Evolutionary conservation across 2,888 invertebrate genomes (phyloP).

Genomic region (Ernsta delagoae): DNA sequence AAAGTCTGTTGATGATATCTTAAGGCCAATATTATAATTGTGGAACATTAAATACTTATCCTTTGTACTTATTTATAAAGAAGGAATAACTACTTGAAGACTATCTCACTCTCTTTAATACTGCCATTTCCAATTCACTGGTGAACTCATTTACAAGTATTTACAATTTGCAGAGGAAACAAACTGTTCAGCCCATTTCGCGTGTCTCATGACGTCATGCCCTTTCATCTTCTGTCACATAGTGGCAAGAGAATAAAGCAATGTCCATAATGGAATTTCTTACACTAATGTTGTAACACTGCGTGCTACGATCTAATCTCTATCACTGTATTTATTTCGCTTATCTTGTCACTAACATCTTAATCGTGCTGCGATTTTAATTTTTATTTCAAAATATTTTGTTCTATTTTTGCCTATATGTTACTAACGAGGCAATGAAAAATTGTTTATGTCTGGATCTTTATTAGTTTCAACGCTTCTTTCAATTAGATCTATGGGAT

Average conservation of each 20-base stretch:
- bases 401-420: not conserved
- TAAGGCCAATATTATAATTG: slow-evolving; percentile 28
- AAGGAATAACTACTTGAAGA: slow-evolving; percentile 2
- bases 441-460: not conserved
- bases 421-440: not conserved
- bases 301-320: not conserved
- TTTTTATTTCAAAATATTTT: not conserved
- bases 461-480: slow-evolving; percentile 9
- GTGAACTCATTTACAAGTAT: slow-evolving; percentile 18
- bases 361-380: slow-evolving; percentile 4
- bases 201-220: slow-evolving; percentile 7
- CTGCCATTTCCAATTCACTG: slow-evolving; percentile 15
- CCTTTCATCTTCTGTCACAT: slow-evolving; percentile 16
- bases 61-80: slow-evolving; percentile 19
- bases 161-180: slow-evolving; percentile 19
- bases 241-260: not conserved
- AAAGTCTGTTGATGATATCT: slow-evolving; percentile 28
- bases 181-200: slow-evolving; percentile 30
- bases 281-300: slow-evolving; percentile 7
- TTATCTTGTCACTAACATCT: slow-evolving; percentile 21
- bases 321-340: slow-evolving; percentile 6
- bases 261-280: not conserved
- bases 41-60: slow-evolving; percentile 24
- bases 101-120: slow-evolving; percentile 28
- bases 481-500: slow-evolving; percentile 29